Conservation (phyloP, 2,797 vertebrate genomes). For the Coendou prehensilis region DNA sequence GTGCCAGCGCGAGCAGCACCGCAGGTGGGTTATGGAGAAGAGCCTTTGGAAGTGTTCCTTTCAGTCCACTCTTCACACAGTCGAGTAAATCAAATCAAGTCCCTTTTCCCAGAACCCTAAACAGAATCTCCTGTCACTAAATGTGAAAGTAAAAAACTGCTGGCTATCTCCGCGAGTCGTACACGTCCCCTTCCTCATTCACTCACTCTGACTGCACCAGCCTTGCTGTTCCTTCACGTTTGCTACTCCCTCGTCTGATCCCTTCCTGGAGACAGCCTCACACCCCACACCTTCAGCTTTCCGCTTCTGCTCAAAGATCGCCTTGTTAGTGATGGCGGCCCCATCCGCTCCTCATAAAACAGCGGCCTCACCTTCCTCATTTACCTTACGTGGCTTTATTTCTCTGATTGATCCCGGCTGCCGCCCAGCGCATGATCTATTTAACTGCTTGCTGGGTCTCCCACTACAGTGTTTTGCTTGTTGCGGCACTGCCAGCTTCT, state of each 20-base stretch:
- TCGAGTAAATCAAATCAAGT: neutral
- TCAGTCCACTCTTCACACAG: neutral
- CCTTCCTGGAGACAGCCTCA: neutral
- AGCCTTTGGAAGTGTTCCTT: neutral
- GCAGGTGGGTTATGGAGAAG: neutral
- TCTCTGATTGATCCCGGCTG: neutral
- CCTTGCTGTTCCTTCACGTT: neutral
- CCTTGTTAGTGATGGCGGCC: neutral
- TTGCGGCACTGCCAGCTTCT: neutral
- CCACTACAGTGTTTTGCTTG: neutral
- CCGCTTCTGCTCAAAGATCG: neutral
- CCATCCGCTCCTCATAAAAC: neutral
- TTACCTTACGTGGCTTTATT: neutral
- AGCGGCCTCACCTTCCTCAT: neutral
- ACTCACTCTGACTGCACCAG: neutral
- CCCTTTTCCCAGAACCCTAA: neutral
- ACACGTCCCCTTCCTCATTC: neutral
- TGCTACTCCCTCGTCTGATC: neutral
- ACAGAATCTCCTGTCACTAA: neutral
- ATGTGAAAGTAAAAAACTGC: neutral
- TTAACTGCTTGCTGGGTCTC: slow-evolving; percentile 1
- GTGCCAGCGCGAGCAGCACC: neutral
- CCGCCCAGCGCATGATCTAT: neutral
- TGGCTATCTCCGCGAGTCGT: neutral
- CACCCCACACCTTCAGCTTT: neutral